Conservation (phyloP, 1,140 invertebrate species). For the Magallana ariakensis region DNA sequence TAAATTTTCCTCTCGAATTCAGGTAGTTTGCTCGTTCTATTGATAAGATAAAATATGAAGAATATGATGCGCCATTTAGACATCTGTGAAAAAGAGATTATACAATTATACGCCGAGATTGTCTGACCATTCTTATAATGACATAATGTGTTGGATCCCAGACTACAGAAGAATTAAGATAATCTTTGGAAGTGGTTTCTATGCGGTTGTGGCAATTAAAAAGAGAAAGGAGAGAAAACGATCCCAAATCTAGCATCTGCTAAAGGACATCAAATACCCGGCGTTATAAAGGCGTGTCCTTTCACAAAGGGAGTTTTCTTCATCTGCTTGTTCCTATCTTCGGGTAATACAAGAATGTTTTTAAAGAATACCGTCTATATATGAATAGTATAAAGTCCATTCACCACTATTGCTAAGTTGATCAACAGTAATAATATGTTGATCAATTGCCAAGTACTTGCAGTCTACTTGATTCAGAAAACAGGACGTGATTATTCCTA, state of each 20-base stretch:
- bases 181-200: neutral
- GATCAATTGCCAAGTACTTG: no score
- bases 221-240: neutral
- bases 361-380: no score
- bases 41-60: neutral
- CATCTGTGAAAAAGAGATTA: slow-evolving; percentile 21
- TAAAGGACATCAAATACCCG: neutral
- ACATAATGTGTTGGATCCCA: neutral
- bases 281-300: neutral
- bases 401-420: no score
- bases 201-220: neutral
- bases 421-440: no score
- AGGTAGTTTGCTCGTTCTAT: neutral
- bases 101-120: neutral
- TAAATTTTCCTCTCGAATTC: neutral
- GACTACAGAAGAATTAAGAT: neutral
- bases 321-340: neutral
- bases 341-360: no score
- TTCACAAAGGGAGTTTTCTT: neutral
- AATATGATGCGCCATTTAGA: slow-evolving; percentile 27
- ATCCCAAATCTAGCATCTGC: neutral
- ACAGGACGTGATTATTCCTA: no score
- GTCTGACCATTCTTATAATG: neutral
- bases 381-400: no score
- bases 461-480: no score